phyloP scores from a whole-genome alignment of 1,140 invertebrate genomes.

The Papilio glaucus region DNA sequence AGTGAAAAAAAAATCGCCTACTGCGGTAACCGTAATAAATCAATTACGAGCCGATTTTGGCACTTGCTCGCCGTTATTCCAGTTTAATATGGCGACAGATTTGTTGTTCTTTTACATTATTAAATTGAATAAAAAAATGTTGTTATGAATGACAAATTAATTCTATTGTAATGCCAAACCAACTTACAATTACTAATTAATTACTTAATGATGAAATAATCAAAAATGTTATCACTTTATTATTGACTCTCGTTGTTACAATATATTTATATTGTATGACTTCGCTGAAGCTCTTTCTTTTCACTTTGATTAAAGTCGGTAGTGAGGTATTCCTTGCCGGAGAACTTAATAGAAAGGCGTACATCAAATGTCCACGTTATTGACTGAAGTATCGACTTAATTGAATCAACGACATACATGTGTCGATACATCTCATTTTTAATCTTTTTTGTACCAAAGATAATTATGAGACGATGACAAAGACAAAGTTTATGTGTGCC shows the following conservation, averaged over 20 bases:
- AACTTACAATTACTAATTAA: too few species aligned
- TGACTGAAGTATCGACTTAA: constrained; percentile 74
- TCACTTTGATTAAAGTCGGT: constrained; percentile 79
- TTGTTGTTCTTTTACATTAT: neutral
- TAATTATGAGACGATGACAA: too few species aligned
- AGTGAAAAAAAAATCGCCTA: constrained; percentile 58
- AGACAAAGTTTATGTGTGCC: too few species aligned
- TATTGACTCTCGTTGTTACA: constrained; percentile 40
- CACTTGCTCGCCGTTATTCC: constrained; percentile 48
- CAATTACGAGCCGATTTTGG: constrained; percentile 61
- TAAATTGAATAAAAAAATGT: too few species aligned
- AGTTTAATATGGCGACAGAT: neutral
- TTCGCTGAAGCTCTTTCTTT: constrained; percentile 66
- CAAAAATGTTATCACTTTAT: neutral
- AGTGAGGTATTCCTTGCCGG: constrained; percentile 80
- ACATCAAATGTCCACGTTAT: constrained; percentile 81
- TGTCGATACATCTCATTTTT: too few species aligned
- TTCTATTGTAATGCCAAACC: too few species aligned
- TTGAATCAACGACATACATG: constrained; percentile 70
- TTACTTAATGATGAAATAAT: too few species aligned
- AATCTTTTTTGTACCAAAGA: too few species aligned
- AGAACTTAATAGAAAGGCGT: constrained; percentile 79
- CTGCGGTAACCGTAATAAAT: constrained; percentile 60
- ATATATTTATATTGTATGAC: constrained; percentile 63
- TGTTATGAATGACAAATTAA: too few species aligned